Conservation (phyloP, 2,888 invertebrate genomes). For the Hermodice carunculata region DNA sequence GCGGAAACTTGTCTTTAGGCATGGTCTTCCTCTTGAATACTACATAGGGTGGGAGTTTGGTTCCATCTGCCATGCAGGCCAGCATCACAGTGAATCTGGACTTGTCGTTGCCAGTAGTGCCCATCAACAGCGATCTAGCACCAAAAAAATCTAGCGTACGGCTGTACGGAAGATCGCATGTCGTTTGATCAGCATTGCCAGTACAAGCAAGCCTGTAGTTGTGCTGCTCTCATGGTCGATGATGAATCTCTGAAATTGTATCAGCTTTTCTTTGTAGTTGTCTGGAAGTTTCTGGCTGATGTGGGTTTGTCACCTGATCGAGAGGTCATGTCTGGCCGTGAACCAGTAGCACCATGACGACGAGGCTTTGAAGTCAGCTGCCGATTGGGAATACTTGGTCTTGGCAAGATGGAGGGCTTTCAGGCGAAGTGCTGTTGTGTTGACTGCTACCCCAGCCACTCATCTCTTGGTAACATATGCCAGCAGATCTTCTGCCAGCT, state of each 20-base stretch:
- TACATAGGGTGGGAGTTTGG: no score
- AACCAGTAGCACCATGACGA: no score
- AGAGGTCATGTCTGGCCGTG: no score
- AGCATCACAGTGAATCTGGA: conserved; percentile 16
- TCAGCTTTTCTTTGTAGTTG: background rate
- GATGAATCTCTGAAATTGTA: background rate
- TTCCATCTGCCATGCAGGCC: no score
- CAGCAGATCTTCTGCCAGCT: background rate
- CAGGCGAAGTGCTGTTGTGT: no score
- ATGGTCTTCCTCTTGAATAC: conserved; percentile 28
- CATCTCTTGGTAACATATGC: background rate
- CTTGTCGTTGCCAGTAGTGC: conserved; percentile 24
- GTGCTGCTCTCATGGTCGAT: background rate
- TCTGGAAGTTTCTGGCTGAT: conserved; percentile 1
- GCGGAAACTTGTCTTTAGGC: conserved; percentile 15
- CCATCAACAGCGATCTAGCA: background rate
- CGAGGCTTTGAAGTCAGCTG: no score
- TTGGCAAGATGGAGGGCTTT: no score
- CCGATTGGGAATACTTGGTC: no score
- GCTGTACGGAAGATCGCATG: conserved; percentile 3
- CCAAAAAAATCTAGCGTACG: background rate
- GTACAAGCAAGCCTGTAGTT: background rate
- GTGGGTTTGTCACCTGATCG: no score
- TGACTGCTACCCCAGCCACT: background rate
- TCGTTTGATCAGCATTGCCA: conserved; percentile 3